Evolutionary conservation across 2,888 invertebrate genomes (phyloP).

Genomic region (Nasonia oneida): DNA sequence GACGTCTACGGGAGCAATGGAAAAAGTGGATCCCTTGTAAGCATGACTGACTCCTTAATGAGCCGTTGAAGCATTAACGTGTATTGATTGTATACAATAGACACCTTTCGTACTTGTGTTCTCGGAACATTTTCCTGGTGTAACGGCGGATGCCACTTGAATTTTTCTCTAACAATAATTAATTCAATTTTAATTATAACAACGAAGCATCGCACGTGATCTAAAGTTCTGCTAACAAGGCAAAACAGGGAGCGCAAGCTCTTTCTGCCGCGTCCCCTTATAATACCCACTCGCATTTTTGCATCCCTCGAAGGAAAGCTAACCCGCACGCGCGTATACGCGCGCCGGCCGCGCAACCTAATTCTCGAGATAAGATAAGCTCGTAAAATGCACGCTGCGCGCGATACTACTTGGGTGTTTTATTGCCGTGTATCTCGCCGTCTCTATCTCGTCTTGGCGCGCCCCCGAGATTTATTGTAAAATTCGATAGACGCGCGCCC

Average conservation of each 20-base stretch:
- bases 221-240: background rate
- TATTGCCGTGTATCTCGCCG: slow-evolving; percentile 68
- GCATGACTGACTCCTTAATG: too few relatives aligned
- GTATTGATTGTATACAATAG: background rate
- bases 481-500: slow-evolving; percentile 75
- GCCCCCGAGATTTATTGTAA: slow-evolving; percentile 73
- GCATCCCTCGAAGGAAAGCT: slow-evolving; percentile 30
- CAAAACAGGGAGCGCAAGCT: background rate
- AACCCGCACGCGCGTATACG: background rate
- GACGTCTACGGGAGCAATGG: too few relatives aligned
- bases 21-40: too few relatives aligned
- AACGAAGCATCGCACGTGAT: too few relatives aligned
- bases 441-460: slow-evolving; percentile 30
- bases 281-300: background rate
- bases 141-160: background rate
- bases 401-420: slow-evolving; percentile 73
- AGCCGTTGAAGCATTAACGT: too few relatives aligned
- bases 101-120: background rate
- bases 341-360: slow-evolving; percentile 67
- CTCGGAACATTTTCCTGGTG: background rate
- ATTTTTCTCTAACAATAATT: too few relatives aligned
- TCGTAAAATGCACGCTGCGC: slow-evolving; percentile 75
- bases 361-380: slow-evolving; percentile 76
- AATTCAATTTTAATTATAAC: too few relatives aligned
- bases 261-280: background rate